Base-by-base conservation (phyloP, 2,113 vertebrate species). In the Petrocephalus microphthalmus region DNA sequence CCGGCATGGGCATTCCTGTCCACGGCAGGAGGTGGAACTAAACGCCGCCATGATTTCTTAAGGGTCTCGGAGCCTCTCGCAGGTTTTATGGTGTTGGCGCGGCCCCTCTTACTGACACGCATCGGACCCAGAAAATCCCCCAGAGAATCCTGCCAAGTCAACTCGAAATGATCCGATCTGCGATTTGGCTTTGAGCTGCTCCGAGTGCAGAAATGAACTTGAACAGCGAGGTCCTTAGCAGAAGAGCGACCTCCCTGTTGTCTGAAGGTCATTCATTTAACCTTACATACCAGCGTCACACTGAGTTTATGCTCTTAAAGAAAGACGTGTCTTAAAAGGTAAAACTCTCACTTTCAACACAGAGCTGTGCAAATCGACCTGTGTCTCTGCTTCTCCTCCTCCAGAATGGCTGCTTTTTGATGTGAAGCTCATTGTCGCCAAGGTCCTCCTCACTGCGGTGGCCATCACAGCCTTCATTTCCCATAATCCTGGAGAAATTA, bases 121-220 rank as follows among this genome's bases (percentile, higher is more conserved):
- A 29, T 29, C 25, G 29, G n/a, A 10, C 60, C 60, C 60, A 13
- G 60, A 13, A 29, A 29, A 67, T 29, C n/a, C 60, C n/a, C 60
- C n/a, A 67, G 60, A 67, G 60, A 67, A 67, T 67, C 60, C 60
- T 67, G n/a, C 60, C 60, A 67, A 67, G 60, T 67, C 60, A 67
- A 67, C 25, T 29, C n/a, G 13, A 29, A 67, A 67, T 13, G n/a
- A 29, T 29, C 10, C n/a, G 60, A 13, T 29, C 60, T 3, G 60
- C 60, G 11, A 67, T 67, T 67, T 67, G 60, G 25, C n/a, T 67
- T n/a, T 29, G 25, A 67, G 60, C 47, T 67, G 60, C 60, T 13
- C 47, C 7, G 47, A 7, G 47, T 7, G 47, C 7, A 7, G 60
- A 29, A 67, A 67, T 13, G 60, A 67, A 67, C 60, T 13, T 13